Base-by-base conservation (phyloP, 1,140 invertebrate species). In the Phocides pigmalion region DNA sequence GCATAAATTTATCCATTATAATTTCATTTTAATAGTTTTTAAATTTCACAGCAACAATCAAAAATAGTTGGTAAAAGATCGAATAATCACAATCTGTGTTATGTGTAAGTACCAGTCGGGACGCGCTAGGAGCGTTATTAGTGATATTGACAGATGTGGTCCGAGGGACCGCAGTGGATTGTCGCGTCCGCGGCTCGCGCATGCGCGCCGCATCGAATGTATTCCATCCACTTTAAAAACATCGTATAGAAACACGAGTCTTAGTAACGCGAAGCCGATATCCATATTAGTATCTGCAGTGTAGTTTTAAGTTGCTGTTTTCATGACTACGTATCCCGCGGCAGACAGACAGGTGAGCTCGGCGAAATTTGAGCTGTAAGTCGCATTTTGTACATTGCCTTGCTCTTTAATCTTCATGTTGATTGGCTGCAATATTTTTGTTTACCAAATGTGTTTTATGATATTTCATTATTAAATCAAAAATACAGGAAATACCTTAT, bases 351-450 rank as follows among this genome's bases (percentile, higher is more conserved):
- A 76, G 47, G 85, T 87, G 82, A 89, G 84, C 66, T 70, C 85
- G 51, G 74, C 77, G 72, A 82, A 82, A 79, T 77, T 84, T 58
- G 82, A 87, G 76, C 58, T 68, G 79, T 82, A 72, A 87, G 85
- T 85, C 39, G 46, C n/a, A 25, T 49, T 49, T 14, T 25, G n/a
- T 49, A 28, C 15, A 25, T n/a, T 32, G 5, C 28, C 9, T n/a
- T n/a, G n/a, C n/a, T n/a, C n/a, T n/a, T n/a, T n/a, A n/a, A n/a
- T 32, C 28, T 32, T 32, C 28, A 5, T 32, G 2, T 11, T 32
- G 28, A 32, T 32, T 32, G 28, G 8, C 28, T 32, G 28, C 28
- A 32, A 11, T 32, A 11, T 11, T 32, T 32, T 32, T 32, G 28
- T 32, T 32, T 32, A 32, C 9, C 9, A 0, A 32, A 11, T 32